phyloP scores from a whole-genome alignment of 2,888 invertebrate species.

The Erpobdella octoculata region DNA sequence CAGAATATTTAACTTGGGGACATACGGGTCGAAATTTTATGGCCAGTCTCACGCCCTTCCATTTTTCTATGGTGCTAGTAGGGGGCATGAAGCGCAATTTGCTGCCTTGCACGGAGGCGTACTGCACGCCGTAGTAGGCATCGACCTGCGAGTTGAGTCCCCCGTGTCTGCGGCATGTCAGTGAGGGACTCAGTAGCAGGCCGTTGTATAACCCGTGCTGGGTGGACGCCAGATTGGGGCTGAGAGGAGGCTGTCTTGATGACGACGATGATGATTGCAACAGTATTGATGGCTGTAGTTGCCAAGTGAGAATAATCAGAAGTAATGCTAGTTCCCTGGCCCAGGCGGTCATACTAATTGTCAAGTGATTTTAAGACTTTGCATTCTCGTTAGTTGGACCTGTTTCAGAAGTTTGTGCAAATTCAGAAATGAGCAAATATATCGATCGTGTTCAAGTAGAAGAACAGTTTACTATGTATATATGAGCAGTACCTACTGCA shows the following conservation, averaged over 20 bases:
- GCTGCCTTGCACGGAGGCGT: conserved; percentile 82
- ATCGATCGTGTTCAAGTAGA: too few species aligned
- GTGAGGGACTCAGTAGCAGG: background rate
- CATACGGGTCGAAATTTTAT: conserved; percentile 73
- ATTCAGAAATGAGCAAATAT: too few species aligned
- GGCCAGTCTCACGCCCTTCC: conserved; percentile 54
- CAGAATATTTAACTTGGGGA: conserved; percentile 60
- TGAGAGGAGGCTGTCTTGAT: background rate
- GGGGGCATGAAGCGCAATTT: conserved; percentile 90
- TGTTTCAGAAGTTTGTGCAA: too few species aligned
- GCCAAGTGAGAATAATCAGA: too few species aligned
- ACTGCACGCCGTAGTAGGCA: conserved; percentile 80
- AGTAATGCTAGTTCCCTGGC: too few species aligned
- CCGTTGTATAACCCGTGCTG: background rate
- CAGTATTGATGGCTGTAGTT: background rate
- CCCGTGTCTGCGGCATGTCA: conserved; percentile 47
- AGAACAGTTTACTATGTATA: too few species aligned
- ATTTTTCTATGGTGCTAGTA: conserved; percentile 72
- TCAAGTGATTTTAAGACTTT: too few species aligned
- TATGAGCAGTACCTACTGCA: too few species aligned
- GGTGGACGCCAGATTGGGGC: background rate
- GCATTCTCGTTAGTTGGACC: too few species aligned
- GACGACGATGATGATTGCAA: background rate
- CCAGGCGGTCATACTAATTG: too few species aligned
- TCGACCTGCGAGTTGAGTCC: conserved; percentile 59